These are phyloP conservation scores for Nymphalis c-album DNA, from an alignment of 2,888 invertebrate genomes.

Conservation along the genomic window DNA sequence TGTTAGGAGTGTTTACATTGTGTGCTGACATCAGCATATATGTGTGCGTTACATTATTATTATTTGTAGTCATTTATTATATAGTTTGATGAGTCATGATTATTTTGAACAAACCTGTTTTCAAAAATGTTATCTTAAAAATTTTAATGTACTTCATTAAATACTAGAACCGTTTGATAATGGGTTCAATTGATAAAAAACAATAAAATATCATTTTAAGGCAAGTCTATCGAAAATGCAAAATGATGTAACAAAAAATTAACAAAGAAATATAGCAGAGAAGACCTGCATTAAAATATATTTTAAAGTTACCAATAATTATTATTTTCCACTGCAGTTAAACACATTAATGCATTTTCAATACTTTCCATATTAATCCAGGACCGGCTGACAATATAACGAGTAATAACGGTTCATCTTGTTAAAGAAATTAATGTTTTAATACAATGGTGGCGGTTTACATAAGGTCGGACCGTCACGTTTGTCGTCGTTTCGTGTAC, in stretches of 20 bases:
- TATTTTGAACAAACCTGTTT: no score
- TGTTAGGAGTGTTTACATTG: no score
- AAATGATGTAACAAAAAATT: not conserved
- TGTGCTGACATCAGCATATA: no score
- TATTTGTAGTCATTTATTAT: no score
- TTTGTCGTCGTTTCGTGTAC: no score
- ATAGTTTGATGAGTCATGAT: no score
- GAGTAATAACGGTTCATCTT: slow-evolving; percentile 7
- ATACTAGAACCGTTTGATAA: no score
- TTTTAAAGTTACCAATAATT: not conserved
- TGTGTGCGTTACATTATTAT: no score
- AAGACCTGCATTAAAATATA: not conserved
- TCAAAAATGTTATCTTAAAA: no score
- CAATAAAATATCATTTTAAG: not conserved
- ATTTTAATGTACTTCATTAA: no score
- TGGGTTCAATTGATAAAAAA: not conserved
- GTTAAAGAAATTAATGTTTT: slow-evolving; percentile 17
- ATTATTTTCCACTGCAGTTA: slow-evolving; percentile 10
- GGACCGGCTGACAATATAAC: slow-evolving; percentile 2
- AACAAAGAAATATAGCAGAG: not conserved
- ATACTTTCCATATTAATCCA: slow-evolving; percentile 7
- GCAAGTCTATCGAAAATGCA: not conserved
- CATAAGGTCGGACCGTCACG: no score
- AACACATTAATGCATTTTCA: slow-evolving; percentile 10
- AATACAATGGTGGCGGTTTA: not conserved